phyloP scores from a whole-genome alignment of 2,113 vertebrate genomes.

The Cynocephalus volans region DNA sequence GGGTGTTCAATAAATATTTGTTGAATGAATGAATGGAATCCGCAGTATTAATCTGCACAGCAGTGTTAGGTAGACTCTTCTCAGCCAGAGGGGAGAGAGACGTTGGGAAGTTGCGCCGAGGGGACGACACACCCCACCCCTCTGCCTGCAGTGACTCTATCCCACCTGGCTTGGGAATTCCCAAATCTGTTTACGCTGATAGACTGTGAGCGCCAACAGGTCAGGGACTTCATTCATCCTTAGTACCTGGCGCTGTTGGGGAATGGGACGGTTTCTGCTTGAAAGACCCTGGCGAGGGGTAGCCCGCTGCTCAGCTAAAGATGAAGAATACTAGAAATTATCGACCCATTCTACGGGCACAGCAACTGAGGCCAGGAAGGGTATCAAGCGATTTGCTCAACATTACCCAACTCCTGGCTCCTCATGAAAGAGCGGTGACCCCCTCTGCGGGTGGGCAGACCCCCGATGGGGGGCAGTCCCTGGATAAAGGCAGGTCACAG shows the following conservation, averaged over 20 bases:
- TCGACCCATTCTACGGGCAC: not conserved
- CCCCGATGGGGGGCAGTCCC: not conserved
- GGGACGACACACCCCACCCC: not conserved
- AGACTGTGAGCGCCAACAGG: not conserved
- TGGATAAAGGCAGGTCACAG: not conserved
- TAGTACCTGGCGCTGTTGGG: rapidly evolving
- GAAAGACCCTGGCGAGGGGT: not conserved
- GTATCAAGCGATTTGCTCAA: not conserved
- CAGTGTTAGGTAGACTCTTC: not conserved
- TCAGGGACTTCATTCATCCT: not conserved
- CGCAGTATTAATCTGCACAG: not conserved
- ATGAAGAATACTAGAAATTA: not conserved
- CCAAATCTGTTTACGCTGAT: too few relatives aligned
- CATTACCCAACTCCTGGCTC: not conserved
- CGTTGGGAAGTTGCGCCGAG: not conserved
- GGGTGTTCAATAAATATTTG: not conserved
- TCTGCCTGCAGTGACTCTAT: not conserved
- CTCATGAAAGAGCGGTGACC: not conserved
- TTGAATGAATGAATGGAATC: not conserved
- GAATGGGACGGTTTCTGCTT: not conserved
- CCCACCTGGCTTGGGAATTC: not conserved
- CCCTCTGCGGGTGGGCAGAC: not conserved
- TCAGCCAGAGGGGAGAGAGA: not conserved
- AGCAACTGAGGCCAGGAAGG: not conserved
- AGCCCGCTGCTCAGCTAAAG: not conserved